Percentiles rank a stretch among this genome's conserved stretches.
phyloP scores from a whole-genome alignment of 2,888 invertebrate species.

The Caenorhabditis japonica region DNA sequence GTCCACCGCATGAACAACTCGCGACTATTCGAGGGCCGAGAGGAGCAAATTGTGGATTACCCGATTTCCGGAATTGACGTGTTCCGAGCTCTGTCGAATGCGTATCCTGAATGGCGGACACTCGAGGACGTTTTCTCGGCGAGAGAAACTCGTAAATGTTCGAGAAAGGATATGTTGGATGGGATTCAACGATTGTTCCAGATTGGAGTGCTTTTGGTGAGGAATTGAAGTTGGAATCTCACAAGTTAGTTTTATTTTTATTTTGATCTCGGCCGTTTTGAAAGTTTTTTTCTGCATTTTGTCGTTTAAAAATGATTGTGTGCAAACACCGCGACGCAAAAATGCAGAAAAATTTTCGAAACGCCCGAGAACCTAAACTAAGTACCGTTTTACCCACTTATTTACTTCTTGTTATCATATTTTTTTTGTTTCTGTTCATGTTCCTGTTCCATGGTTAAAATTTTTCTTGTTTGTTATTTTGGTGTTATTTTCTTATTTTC shows the following conservation, averaged over 20 bases:
- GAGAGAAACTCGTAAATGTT: constrained; percentile 14
- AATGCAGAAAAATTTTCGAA: too few species aligned
- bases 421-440: too few species aligned
- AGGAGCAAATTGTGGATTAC: constrained; percentile 64
- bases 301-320: too few species aligned
- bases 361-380: too few species aligned
- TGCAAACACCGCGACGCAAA: too few species aligned
- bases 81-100: constrained; percentile 34
- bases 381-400: too few species aligned
- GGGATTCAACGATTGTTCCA: constrained; percentile 44
- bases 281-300: too few species aligned
- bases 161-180: constrained; percentile 32
- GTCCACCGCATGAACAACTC: constrained; percentile 72
- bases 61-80: constrained; percentile 50
- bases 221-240: constrained; percentile 40
- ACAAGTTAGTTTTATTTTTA: too few species aligned
- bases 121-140: constrained; percentile 45
- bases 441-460: too few species aligned
- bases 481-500: background rate
- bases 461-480: constrained; percentile 2
- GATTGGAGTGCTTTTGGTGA: constrained; percentile 50
- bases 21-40: constrained; percentile 65
- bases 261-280: background rate
- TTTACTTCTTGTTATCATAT: too few species aligned
- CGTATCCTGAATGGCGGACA: constrained; percentile 69